A percentile compares a stretch with the other conserved stretches of the same genome.
These are phyloP conservation scores for Sceliomorpha sp. DNA, from an alignment of 2,888 invertebrate genomes.

Conservation along the genomic window DNA sequence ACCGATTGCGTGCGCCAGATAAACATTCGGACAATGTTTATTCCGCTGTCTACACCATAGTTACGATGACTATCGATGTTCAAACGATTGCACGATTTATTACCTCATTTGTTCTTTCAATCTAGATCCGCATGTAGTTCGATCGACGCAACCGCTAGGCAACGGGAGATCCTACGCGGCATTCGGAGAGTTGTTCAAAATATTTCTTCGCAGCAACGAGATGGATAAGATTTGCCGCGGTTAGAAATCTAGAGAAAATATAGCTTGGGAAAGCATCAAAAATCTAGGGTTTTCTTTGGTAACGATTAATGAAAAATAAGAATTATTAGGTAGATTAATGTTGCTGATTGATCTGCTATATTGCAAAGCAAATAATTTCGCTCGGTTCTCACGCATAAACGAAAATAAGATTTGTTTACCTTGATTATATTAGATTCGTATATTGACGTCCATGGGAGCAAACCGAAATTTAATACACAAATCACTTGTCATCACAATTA, in stretches of 20 bases:
- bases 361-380: too few relatives aligned
- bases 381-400: too few relatives aligned
- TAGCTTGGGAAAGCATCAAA: too few relatives aligned
- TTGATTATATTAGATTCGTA: too few relatives aligned
- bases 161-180: constrained; percentile 22
- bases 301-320: too few relatives aligned
- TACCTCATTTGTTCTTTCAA: constrained; percentile 55
- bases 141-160: constrained; percentile 17
- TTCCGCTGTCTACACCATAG: constrained; percentile 61
- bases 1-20: constrained; percentile 63
- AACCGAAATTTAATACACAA: constrained; percentile 54
- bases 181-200: constrained; percentile 4
- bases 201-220: neutral
- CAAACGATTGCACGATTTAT: constrained; percentile 71
- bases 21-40: constrained; percentile 65
- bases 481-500: constrained; percentile 73
- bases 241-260: too few relatives aligned
- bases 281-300: too few relatives aligned
- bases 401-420: too few relatives aligned
- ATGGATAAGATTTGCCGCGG: neutral
- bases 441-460: constrained; percentile 6
- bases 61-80: constrained; percentile 68
- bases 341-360: too few relatives aligned
- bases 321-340: too few relatives aligned
- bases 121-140: constrained; percentile 27